Conservation (phyloP, 1,140 invertebrate genomes). For the Sycophaga agraensis region DNA sequence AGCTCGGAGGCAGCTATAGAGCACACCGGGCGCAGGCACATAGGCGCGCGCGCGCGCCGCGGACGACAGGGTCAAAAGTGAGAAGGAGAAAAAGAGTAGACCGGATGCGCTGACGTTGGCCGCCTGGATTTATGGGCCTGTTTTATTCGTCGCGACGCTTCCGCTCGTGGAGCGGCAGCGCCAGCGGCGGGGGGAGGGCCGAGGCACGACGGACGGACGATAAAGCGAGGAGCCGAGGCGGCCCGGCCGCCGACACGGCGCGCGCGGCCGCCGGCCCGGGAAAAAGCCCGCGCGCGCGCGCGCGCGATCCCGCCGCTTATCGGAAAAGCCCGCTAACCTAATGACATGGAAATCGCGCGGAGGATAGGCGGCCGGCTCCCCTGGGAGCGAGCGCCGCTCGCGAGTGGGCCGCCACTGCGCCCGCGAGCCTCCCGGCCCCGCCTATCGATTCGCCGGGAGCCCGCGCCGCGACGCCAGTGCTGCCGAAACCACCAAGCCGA, state of each 20-base stretch:
- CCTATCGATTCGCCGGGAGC: too few species aligned
- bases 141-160: conserved; percentile 31
- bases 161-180: conserved; percentile 9
- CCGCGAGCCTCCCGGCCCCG: neutral
- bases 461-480: too few species aligned
- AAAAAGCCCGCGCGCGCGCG: neutral
- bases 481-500: too few species aligned
- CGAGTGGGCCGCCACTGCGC: neutral
- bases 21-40: neutral
- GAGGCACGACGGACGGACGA: neutral
- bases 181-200: neutral
- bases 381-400: conserved; percentile 3
- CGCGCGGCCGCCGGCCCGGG: too few species aligned
- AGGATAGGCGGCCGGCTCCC: conserved; percentile 11
- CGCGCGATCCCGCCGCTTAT: conserved; percentile 20
- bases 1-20: neutral
- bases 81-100: conserved; percentile 23
- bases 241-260: too few species aligned
- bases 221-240: neutral
- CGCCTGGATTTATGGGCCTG: conserved; percentile 28
- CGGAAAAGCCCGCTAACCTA: conserved; percentile 26
- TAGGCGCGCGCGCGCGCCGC: neutral
- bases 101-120: conserved; percentile 25
- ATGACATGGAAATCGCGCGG: conserved; percentile 22
- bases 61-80: conserved; percentile 16